A percentile compares a stretch with the other conserved stretches of the same genome.
phyloP scores from a whole-genome alignment of 2,888 invertebrate genomes.

The Crepidodera aurea region DNA sequence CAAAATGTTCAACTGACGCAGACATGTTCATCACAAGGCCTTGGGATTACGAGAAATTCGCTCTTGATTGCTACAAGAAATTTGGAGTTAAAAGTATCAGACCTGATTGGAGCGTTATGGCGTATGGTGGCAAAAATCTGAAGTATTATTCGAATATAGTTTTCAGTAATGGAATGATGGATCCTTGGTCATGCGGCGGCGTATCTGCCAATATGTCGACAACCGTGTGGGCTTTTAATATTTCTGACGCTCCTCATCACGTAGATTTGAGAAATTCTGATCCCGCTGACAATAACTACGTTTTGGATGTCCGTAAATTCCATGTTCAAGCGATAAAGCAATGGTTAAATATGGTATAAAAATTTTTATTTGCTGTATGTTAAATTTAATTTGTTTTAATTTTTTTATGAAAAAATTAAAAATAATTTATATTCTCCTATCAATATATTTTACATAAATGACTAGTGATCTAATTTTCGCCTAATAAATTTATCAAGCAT shows the following conservation, averaged over 20 bases:
- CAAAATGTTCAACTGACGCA: constrained; percentile 72
- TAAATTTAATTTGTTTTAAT: too few relatives aligned
- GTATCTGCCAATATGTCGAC: constrained; percentile 74
- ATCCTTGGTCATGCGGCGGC: constrained; percentile 90
- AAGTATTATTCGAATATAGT: constrained; percentile 74
- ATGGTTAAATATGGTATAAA: too few relatives aligned
- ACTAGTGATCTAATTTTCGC: too few relatives aligned
- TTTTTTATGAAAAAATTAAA: too few relatives aligned
- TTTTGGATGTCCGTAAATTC: constrained; percentile 68
- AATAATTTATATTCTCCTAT: too few relatives aligned
- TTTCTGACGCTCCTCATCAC: constrained; percentile 87
- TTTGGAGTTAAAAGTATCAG: constrained; percentile 69
- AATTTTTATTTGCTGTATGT: too few relatives aligned
- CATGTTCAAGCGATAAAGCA: constrained; percentile 69
- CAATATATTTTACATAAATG: too few relatives aligned
- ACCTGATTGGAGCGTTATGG: constrained; percentile 69
- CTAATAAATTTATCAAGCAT: too few relatives aligned
- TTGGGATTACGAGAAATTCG: constrained; percentile 77
- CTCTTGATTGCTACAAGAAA: constrained; percentile 73
- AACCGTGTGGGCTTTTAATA: constrained; percentile 73
- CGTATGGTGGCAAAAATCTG: constrained; percentile 84
- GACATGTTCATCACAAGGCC: constrained; percentile 84
- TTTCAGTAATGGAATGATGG: constrained; percentile 85
- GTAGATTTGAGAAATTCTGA: constrained; percentile 77
- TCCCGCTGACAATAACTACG: constrained; percentile 71